A percentile compares a stretch with the other conserved stretches of the same genome.
phyloP scores from a whole-genome alignment of 2,888 invertebrate genomes.

The Psylliodes chrysocephalus region DNA sequence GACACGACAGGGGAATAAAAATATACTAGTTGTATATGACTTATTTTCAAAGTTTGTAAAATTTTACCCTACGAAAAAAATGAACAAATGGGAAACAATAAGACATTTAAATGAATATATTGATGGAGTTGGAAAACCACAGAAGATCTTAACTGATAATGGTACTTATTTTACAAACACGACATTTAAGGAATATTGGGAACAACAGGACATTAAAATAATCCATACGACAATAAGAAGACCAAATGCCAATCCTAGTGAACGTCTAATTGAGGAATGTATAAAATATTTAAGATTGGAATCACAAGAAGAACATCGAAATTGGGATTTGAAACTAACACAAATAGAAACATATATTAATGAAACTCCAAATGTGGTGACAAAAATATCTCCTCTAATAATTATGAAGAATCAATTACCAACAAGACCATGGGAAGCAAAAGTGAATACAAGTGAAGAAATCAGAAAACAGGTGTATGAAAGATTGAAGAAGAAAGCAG shows the following conservation, averaged over 20 bases:
- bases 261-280: background rate
- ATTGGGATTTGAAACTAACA: constrained; percentile 7
- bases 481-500: constrained; percentile 1
- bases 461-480: constrained; percentile 6
- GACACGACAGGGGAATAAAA: constrained; percentile 13
- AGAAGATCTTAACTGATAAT: background rate
- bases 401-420: constrained; percentile 11
- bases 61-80: background rate
- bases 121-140: background rate
- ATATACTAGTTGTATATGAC: constrained; percentile 19
- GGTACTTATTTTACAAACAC: background rate
- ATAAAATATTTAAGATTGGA: constrained; percentile 7
- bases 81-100: background rate
- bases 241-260: background rate
- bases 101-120: background rate
- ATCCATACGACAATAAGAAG: background rate
- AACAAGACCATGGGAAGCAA: constrained; percentile 18
- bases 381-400: constrained; percentile 3
- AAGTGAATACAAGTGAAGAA: background rate
- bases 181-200: background rate
- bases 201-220: background rate
- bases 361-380: constrained; percentile 9
- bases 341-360: constrained; percentile 17
- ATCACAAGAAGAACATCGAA: background rate
- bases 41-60: constrained; percentile 9